A percentile compares a stretch with the other conserved stretches of the same genome.
phyloP scores from a whole-genome alignment of 2,888 invertebrate species.

The Bursaphelenchus okinawaensis region DNA sequence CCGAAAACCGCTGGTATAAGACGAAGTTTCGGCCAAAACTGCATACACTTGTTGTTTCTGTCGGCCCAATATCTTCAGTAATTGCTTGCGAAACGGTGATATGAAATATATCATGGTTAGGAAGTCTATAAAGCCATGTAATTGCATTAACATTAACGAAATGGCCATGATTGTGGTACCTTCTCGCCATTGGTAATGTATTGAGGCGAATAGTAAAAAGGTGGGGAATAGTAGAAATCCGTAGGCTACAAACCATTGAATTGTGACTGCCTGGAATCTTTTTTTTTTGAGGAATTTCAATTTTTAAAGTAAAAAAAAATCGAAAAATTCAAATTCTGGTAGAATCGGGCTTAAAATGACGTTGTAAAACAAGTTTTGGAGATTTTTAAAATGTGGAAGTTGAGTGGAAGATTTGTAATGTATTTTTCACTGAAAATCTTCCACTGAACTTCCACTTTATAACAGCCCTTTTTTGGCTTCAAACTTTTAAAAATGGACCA shows the following conservation, averaged over 20 bases:
- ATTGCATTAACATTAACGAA: not conserved
- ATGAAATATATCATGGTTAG: not conserved
- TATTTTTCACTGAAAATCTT: too few relatives aligned
- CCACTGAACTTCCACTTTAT: not conserved
- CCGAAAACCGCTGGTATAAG: too few relatives aligned
- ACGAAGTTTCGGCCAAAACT: too few relatives aligned
- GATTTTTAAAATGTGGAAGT: too few relatives aligned
- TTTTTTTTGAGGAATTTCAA: too few relatives aligned
- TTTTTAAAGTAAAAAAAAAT: too few relatives aligned
- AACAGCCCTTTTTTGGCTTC: not conserved
- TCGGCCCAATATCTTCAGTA: not conserved
- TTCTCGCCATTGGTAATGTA: not conserved
- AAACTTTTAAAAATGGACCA: not conserved
- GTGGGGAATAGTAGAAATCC: not conserved
- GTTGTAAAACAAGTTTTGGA: too few relatives aligned
- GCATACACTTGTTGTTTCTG: too few relatives aligned
- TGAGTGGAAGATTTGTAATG: too few relatives aligned
- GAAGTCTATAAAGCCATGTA: not conserved
- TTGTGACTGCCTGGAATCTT: not conserved
- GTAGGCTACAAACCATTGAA: not conserved
- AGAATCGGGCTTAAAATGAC: too few relatives aligned
- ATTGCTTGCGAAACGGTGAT: not conserved
- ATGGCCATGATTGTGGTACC: not conserved
- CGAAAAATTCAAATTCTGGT: too few relatives aligned
- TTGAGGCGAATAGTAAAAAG: not conserved